Evolutionary conservation across 2,797 vertebrate species (phyloP).

Genomic region (Steatocranus sp.): DNA sequence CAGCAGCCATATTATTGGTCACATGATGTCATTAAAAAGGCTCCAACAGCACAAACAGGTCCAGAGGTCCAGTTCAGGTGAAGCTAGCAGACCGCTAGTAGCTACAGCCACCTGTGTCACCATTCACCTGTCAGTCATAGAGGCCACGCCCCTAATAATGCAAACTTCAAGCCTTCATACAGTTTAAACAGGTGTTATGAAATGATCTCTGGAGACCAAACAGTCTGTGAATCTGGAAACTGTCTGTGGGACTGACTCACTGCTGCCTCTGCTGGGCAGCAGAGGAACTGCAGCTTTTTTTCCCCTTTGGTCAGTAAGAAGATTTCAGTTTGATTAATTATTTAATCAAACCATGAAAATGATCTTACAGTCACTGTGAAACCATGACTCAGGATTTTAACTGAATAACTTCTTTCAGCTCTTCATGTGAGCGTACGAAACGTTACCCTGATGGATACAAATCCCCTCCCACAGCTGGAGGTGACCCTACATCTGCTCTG

Average conservation of each 20-base stretch:
- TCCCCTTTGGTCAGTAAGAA: not conserved
- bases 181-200: not conserved
- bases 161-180: not conserved
- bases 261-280: not conserved
- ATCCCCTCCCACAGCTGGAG: not conserved
- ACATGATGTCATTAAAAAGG: not conserved
- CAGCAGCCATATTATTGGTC: not conserved
- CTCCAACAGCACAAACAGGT: not conserved
- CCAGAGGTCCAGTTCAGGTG: not conserved
- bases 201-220: not conserved
- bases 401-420: not conserved
- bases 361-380: not conserved
- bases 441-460: not conserved
- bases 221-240: not conserved
- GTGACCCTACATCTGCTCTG: not conserved
- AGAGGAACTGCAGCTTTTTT: not conserved
- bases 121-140: not conserved
- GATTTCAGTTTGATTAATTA: not conserved
- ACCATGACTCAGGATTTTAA: not conserved
- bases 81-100: not conserved
- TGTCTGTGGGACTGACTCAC: not conserved
- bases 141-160: not conserved
- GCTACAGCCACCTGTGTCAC: not conserved
- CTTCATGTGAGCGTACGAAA: not conserved
- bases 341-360: not conserved